Conservation (phyloP, 2,797 vertebrate genomes). For the Echiichthys vipera region DNA sequence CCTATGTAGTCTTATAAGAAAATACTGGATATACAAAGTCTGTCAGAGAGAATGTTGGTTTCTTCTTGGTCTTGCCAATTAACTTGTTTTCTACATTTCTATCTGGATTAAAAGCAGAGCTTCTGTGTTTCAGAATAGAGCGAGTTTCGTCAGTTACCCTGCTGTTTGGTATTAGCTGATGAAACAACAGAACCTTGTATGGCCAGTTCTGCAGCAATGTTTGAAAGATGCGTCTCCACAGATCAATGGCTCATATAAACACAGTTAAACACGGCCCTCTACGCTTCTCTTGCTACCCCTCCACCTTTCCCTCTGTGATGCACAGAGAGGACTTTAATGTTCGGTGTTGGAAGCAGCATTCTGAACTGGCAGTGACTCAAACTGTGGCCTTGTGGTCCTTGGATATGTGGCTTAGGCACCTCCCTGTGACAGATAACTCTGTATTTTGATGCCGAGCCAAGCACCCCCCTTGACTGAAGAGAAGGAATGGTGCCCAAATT, state of each 20-base stretch:
- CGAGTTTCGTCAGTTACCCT: constrained; percentile 29
- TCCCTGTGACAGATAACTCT: constrained; percentile 71
- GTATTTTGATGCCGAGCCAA: constrained; percentile 72
- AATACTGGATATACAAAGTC: not conserved
- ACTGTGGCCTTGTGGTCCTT: constrained; percentile 51
- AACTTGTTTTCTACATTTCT: constrained; percentile 17
- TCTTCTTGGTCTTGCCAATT: not conserved
- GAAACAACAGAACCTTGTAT: constrained; percentile 81
- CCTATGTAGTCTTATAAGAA: too few relatives aligned
- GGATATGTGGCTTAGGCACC: constrained; percentile 64
- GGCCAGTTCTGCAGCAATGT: constrained; percentile 75
- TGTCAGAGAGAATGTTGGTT: not conserved
- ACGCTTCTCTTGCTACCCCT: constrained; percentile 53
- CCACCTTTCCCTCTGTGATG: constrained; percentile 49
- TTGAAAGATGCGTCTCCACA: constrained; percentile 76
- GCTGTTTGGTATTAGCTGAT: constrained; percentile 53
- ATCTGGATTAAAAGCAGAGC: constrained; percentile 21
- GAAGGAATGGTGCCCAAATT: constrained; percentile 83
- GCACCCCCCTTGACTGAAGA: constrained; percentile 66
- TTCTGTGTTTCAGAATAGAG: constrained; percentile 24
- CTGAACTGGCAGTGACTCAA: constrained; percentile 61
- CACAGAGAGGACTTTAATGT: constrained; percentile 32
- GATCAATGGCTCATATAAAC: constrained; percentile 77
- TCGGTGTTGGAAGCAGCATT: constrained; percentile 40
- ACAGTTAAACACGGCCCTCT: constrained; percentile 70